Percentiles rank a stretch among this genome's conserved stretches.
These are phyloP conservation scores for Zonitis immaculata DNA, from an alignment of 2,888 invertebrate genomes.

Conservation along the genomic window DNA sequence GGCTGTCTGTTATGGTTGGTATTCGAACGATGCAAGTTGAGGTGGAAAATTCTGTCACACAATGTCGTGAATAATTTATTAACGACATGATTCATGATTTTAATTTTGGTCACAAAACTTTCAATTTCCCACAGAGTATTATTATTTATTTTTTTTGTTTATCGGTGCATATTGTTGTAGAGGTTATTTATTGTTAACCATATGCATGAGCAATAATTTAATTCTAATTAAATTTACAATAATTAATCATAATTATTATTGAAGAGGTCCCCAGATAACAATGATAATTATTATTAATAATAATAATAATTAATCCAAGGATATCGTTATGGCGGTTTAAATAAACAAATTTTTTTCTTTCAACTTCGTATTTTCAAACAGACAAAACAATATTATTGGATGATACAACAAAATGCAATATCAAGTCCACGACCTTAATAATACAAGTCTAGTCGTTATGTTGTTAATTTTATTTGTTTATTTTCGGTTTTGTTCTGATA, in stretches of 20 bases:
- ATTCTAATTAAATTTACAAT: no score
- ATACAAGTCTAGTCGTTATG: conserved; percentile 23
- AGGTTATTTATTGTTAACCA: conserved; percentile 16
- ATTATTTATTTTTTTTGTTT: no score
- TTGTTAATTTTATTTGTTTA: neutral
- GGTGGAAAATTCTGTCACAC: neutral
- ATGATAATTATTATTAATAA: no score
- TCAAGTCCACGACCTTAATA: conserved; percentile 29
- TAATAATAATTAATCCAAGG: no score
- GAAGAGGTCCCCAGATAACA: no score
- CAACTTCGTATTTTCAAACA: no score
- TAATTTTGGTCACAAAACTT: conserved; percentile 25
- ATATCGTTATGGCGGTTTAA: conserved; percentile 4
- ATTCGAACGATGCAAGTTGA: neutral
- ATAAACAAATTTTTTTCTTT: conserved; percentile 12
- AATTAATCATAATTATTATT: no score
- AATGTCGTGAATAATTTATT: conserved; percentile 24
- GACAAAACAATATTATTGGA: conserved; percentile 13
- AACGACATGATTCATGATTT: conserved; percentile 28
- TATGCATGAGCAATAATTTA: conserved; percentile 10
- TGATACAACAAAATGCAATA: conserved; percentile 10
- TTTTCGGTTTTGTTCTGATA: neutral
- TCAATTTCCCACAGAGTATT: conserved; percentile 22
- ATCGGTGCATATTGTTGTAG: no score
- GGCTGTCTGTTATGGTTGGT: no score